Evolutionary conservation across 2,888 invertebrate genomes (phyloP).

Genomic region (Pristionchus fissidentatus): DNA sequence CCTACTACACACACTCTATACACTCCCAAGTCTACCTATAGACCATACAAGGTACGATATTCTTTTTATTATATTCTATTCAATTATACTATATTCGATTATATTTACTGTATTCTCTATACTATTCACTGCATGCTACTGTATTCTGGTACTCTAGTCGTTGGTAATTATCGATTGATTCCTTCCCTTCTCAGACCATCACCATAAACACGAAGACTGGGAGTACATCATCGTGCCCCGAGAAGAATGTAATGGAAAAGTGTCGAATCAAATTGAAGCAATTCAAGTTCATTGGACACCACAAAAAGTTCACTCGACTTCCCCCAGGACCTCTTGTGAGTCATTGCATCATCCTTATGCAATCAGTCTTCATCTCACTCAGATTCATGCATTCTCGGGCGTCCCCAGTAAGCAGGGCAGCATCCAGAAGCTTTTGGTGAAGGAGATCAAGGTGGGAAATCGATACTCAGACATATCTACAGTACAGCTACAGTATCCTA

Average conservation of each 20-base stretch:
- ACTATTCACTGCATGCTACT: background rate
- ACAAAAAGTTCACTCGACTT: background rate
- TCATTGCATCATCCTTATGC: background rate
- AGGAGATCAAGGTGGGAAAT: slow-evolving; percentile 12
- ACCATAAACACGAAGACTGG: too few relatives aligned
- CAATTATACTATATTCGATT: too few relatives aligned
- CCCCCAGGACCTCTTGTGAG: background rate
- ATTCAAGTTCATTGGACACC: background rate
- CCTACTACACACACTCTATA: too few relatives aligned
- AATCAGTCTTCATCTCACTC: background rate
- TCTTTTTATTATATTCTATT: background rate
- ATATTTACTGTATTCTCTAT: background rate
- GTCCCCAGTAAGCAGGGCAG: background rate
- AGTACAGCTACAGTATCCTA: background rate
- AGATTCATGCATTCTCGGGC: background rate
- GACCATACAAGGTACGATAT: background rate
- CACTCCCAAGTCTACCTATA: too few relatives aligned
- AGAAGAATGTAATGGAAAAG: background rate
- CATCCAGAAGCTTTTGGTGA: background rate
- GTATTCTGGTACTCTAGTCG: background rate
- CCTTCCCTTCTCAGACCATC: too few relatives aligned
- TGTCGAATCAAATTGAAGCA: background rate
- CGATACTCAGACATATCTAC: background rate
- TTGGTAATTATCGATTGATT: too few relatives aligned
- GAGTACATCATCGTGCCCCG: background rate